Base-by-base conservation (phyloP, 2,797 vertebrate genomes). In the Alosa sapidissima region DNA sequence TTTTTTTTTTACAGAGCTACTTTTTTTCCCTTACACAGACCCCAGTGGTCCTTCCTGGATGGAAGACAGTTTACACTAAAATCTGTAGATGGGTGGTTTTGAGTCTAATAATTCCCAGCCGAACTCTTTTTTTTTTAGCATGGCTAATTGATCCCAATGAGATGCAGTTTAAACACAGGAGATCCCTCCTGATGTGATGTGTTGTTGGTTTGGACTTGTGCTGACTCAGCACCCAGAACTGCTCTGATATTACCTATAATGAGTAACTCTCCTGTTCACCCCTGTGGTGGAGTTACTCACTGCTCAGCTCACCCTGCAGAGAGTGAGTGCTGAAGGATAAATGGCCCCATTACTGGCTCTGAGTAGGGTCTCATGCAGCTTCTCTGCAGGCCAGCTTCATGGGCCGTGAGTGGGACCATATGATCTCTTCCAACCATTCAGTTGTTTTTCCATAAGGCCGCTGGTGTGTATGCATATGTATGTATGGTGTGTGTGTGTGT, bases 81-180 rank as follows among this genome's bases (percentile, higher is more conserved):
- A 47, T 14, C 16, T 47, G 72, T 14, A 78, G 47, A 78, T 47
- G 41, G 41, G 21, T 21, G 72, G 36, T 19, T 41, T 10, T 41
- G 36, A 4, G n/a, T 78, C 8, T 8, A 78, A 78, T 21, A 45
- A 78, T 45, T 41, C 72, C 72, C 28, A 45, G 36, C 41, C 16
- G 45, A 21, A 78, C 72, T 78, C 41, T 47, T 78, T 21, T 14
- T 4, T 41, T 47, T 78, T 19, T 24, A 41, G 19, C 16, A 2
- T 21, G 41, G 16, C 72, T 78, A 78, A 78, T 78, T 78, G 72
- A 45, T 78, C 72, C 72, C 72, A 47, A 41, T 24, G 58, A 62
- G 58, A 24, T 16, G 6, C 2, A 19, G 54, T 55, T 55, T 55
- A 55, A 55, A 55, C 54, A 19, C 58, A 60, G 58, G 21, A 24